A percentile compares a stretch with the other conserved stretches of the same genome.
Conservation (phyloP, 2,888 invertebrate species). For the Tridacna gigas region DNA sequence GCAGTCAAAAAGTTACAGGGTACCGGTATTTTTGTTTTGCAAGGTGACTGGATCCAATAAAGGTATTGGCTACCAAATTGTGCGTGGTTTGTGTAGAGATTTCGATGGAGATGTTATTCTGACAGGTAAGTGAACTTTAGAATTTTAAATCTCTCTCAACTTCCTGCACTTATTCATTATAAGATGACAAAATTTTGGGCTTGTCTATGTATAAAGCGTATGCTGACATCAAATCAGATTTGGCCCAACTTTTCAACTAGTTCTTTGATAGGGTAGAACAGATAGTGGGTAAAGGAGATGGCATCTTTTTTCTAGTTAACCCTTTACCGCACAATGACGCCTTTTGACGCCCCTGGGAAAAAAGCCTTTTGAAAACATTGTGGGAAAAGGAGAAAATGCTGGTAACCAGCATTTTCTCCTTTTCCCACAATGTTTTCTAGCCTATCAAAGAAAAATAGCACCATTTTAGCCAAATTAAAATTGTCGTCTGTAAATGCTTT, state of each 20-base stretch:
- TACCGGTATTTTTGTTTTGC: constrained; percentile 25
- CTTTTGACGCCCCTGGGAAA: not conserved
- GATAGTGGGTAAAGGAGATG: no score
- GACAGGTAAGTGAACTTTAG: constrained; percentile 86
- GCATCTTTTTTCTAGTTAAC: no score
- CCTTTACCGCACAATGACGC: no score
- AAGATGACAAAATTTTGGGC: no score
- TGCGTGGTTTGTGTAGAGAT: constrained; percentile 80
- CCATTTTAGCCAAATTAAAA: no score
- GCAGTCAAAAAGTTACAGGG: no score
- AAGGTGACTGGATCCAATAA: constrained; percentile 84
- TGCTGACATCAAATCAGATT: no score
- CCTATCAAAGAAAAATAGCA: not conserved
- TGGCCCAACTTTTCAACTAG: no score
- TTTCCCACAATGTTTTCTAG: not conserved
- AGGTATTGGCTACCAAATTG: constrained; percentile 82
- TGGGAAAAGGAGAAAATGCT: not conserved
- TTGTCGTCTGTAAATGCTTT: no score
- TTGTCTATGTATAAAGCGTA: no score
- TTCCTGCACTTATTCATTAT: no score
- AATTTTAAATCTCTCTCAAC: not conserved
- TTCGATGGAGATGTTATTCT: constrained; percentile 90
- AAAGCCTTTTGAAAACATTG: not conserved
- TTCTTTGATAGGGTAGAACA: no score
- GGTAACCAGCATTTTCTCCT: not conserved